Conservation (phyloP, 1,140 invertebrate genomes). For the Eriosoma lanigerum region DNA sequence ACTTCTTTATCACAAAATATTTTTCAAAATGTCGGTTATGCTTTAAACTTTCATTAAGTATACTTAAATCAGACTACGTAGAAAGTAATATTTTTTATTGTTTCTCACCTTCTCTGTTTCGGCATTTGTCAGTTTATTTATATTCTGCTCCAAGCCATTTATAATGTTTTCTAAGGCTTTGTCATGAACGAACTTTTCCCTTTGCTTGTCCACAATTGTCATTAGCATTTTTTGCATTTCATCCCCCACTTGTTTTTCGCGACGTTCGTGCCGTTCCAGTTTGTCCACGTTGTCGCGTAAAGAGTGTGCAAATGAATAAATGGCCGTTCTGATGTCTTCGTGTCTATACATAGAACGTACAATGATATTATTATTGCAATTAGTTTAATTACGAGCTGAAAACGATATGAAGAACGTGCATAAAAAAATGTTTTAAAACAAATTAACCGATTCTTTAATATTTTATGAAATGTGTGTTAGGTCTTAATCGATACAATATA, state of each 20-base stretch:
- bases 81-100: no score
- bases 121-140: conserved; percentile 64
- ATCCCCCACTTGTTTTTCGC: conserved; percentile 77
- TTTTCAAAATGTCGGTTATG: no score
- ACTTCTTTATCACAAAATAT: no score
- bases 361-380: no score
- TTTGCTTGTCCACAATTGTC: conserved; percentile 71
- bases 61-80: no score
- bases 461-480: no score
- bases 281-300: conserved; percentile 78
- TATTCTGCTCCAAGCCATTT: conserved; percentile 49
- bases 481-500: no score
- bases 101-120: conserved; percentile 2
- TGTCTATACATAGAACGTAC: conserved; percentile 62
- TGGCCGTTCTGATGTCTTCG: conserved; percentile 78
- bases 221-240: conserved; percentile 73
- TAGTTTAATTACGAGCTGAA: no score
- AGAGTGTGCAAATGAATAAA: conserved; percentile 78
- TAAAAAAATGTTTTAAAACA: no score
- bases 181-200: conserved; percentile 61
- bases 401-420: no score
- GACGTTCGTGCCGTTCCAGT: conserved; percentile 78
- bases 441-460: no score
- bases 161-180: conserved; percentile 68
- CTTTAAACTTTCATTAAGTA: no score